Conservation (phyloP, 2,113 vertebrate genomes). For the Macquaria australasica region DNA sequence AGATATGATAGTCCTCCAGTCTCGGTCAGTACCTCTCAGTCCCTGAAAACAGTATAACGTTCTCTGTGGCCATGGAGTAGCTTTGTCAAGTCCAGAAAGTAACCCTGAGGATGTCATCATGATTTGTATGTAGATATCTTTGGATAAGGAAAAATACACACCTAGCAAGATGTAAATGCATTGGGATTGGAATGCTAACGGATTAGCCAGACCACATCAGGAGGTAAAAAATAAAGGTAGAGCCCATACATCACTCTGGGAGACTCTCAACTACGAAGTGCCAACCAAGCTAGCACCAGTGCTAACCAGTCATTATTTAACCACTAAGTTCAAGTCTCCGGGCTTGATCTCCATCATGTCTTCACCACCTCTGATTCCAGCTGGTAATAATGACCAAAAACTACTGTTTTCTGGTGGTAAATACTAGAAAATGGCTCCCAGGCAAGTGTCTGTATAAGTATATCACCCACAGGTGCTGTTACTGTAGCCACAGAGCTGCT, state of each 20-base stretch:
- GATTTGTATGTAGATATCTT: too few relatives aligned
- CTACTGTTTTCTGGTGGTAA: neutral
- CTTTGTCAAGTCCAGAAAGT: too few relatives aligned
- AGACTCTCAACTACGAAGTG: neutral
- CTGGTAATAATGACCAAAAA: neutral
- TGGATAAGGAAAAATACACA: too few relatives aligned
- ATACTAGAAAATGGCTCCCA: neutral
- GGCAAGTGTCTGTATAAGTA: constrained; percentile 24
- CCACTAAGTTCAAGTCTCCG: neutral
- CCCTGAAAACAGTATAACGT: too few relatives aligned
- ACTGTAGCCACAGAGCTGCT: constrained; percentile 17
- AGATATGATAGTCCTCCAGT: too few relatives aligned
- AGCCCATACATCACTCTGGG: neutral
- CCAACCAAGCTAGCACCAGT: neutral
- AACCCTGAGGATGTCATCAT: too few relatives aligned
- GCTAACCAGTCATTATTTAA: neutral
- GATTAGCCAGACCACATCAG: neutral
- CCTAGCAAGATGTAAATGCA: too few relatives aligned
- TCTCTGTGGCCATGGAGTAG: too few relatives aligned
- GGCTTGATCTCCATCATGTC: neutral
- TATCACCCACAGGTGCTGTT: constrained; percentile 24
- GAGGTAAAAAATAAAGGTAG: neutral
- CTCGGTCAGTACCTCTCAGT: too few relatives aligned
- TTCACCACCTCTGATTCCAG: neutral
- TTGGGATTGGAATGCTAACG: neutral